These are phyloP conservation scores for Noctua fimbriata DNA, from an alignment of 2,888 invertebrate genomes.

Conservation along the genomic window DNA sequence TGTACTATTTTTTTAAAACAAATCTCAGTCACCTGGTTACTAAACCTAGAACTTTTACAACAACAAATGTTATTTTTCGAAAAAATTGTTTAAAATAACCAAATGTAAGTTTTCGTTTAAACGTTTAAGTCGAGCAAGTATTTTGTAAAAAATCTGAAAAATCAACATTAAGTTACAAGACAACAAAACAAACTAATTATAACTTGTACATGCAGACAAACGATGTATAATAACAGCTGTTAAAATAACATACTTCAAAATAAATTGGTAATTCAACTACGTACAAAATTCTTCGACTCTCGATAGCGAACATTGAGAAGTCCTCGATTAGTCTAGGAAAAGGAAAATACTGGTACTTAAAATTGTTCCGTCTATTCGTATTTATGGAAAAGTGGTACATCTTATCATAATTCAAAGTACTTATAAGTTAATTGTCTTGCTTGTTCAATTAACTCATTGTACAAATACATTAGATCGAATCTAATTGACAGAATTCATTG, in stretches of 20 bases:
- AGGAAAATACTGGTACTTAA: constrained; percentile 10
- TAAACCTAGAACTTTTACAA: neutral
- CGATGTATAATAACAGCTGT: constrained; percentile 2
- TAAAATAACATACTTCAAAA: constrained; percentile 10
- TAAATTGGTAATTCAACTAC: neutral
- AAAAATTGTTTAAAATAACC: neutral
- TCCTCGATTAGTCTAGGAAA: constrained; percentile 1
- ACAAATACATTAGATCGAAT: constrained; percentile 15
- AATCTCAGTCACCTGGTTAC: constrained; percentile 26
- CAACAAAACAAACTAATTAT: constrained; percentile 27
- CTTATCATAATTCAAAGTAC: constrained; percentile 24
- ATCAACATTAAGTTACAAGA: neutral
- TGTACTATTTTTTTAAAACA: neutral
- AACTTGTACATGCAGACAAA: neutral
- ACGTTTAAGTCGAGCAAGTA: neutral
- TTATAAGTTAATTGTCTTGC: constrained; percentile 27
- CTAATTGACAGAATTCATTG: constrained; percentile 29
- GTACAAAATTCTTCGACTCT: neutral
- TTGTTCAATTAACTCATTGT: constrained; percentile 36
- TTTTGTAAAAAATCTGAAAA: neutral
- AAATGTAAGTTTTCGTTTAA: neutral
- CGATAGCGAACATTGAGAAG: neutral
- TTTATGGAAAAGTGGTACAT: neutral
- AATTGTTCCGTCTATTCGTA: neutral
- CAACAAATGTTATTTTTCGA: neutral